These are phyloP conservation scores for Takifugu flavidus DNA, from an alignment of 2,113 vertebrate genomes.

Conservation along the genomic window DNA sequence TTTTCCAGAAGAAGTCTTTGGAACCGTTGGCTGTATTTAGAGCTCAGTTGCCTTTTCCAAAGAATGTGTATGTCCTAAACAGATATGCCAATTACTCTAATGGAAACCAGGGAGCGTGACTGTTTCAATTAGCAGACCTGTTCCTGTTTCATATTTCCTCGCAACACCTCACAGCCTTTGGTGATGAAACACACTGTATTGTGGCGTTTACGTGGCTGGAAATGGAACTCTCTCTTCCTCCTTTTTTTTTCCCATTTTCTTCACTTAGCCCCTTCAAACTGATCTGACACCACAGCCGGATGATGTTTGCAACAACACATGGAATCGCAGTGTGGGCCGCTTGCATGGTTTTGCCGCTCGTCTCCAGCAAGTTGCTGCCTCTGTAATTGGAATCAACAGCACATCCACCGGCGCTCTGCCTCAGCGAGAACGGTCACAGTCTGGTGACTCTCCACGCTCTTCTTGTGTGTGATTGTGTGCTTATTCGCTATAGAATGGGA, in stretches of 20 bases:
- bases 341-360: conserved; percentile 28
- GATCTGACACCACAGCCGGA: conserved; percentile 38
- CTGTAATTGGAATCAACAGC: conserved; percentile 52
- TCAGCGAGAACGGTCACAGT: conserved; percentile 42
- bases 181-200: conserved; percentile 51
- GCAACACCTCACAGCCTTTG: conserved; percentile 62
- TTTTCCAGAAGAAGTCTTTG: too few relatives aligned
- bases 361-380: conserved; percentile 40
- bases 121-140: conserved; percentile 65
- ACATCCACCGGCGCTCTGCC: conserved; percentile 11
- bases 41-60: conserved; percentile 58
- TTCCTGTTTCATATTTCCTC: conserved; percentile 55
- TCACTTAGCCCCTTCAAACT: conserved; percentile 15
- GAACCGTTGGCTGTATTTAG: conserved; percentile 38
- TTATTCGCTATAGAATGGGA: neutral
- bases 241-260: neutral
- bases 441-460: conserved; percentile 22
- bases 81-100: conserved; percentile 71
- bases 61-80: conserved; percentile 66
- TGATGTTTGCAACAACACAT: conserved; percentile 31
- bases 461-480: conserved; percentile 17
- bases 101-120: conserved; percentile 66
- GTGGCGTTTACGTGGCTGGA: conserved; percentile 36
- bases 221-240: conserved; percentile 43
- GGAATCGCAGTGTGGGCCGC: conserved; percentile 40